Evolutionary conservation across 2,888 invertebrate genomes (phyloP).

Genomic region (Tanaodytes sp.): DNA sequence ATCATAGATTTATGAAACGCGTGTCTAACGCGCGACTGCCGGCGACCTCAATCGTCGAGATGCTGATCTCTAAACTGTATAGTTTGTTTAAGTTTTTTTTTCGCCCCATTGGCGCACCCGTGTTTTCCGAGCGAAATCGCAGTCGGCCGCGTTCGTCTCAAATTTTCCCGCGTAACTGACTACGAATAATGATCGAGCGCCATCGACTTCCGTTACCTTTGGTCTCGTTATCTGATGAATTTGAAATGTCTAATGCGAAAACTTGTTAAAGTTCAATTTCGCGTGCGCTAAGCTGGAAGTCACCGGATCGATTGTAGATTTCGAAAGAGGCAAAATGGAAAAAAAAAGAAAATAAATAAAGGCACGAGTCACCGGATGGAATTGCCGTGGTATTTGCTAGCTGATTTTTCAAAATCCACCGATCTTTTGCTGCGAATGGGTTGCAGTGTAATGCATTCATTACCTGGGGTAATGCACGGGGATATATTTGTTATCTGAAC

Average conservation of each 20-base stretch:
- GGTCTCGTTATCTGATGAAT: conserved; percentile 36
- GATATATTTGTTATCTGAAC: too few relatives aligned
- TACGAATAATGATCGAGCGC: conserved; percentile 40
- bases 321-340: not conserved
- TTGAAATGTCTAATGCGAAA: conserved; percentile 34
- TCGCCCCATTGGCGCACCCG: conserved; percentile 8
- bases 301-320: conserved; percentile 14
- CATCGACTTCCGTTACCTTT: conserved; percentile 38
- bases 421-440: too few relatives aligned
- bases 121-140: conserved; percentile 41
- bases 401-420: too few relatives aligned
- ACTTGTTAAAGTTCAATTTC: conserved; percentile 41
- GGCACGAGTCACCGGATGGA: conserved; percentile 17
- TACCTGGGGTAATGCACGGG: too few relatives aligned
- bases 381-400: too few relatives aligned
- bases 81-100: not conserved
- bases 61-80: too few relatives aligned
- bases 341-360: too few relatives aligned
- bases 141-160: conserved; percentile 24
- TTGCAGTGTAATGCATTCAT: too few relatives aligned
- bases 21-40: conserved; percentile 11
- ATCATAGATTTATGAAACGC: conserved; percentile 29
- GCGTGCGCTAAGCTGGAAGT: conserved; percentile 18
- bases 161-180: conserved; percentile 38
- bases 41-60: conserved; percentile 8